A percentile compares a stretch with the other conserved stretches of the same genome.
These are phyloP conservation scores for Drosophila cardini DNA, from an alignment of 1,140 invertebrate genomes.

Conservation along the genomic window DNA sequence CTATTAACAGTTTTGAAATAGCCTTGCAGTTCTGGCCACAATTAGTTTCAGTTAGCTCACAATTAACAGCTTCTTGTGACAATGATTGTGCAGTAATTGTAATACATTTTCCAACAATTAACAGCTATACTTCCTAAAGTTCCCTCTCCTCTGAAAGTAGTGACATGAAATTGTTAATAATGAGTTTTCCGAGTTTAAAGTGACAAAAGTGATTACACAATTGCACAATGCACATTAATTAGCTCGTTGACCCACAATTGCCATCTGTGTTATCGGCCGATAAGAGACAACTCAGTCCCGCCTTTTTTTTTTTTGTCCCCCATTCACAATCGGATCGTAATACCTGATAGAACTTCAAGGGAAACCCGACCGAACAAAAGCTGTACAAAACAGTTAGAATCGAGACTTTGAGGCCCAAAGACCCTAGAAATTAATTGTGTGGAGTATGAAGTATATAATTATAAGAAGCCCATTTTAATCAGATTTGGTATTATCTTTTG, in stretches of 20 bases:
- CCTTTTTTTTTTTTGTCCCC: not conserved
- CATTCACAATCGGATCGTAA: slow-evolving; percentile 18
- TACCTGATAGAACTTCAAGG: slow-evolving; percentile 19
- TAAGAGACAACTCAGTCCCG: slow-evolving; percentile 54
- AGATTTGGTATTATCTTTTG: slow-evolving; percentile 10
- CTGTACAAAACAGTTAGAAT: slow-evolving; percentile 33
- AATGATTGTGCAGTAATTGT: slow-evolving; percentile 8
- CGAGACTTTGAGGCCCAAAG: slow-evolving; percentile 6
- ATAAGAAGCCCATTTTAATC: slow-evolving; percentile 26
- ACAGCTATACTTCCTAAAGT: not conserved
- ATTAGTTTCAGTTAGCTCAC: slow-evolving; percentile 21
- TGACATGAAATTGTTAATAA: slow-evolving; percentile 4
- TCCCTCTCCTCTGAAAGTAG: not conserved
- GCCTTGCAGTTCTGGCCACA: slow-evolving; percentile 1
- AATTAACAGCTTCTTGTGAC: slow-evolving; percentile 14
- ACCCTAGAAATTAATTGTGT: slow-evolving; percentile 38
- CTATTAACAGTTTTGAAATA: not conserved
- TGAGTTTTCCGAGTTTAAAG: slow-evolving; percentile 7
- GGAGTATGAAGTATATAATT: slow-evolving; percentile 45
- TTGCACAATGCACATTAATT: slow-evolving; percentile 53
- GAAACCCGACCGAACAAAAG: not conserved
- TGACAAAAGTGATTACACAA: slow-evolving; percentile 7
- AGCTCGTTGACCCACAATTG: slow-evolving; percentile 67
- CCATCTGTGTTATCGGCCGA: slow-evolving; percentile 58
- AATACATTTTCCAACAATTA: slow-evolving; percentile 29